phyloP scores from a whole-genome alignment of 2,797 vertebrate species.

The Phataginus tetradactyla region DNA sequence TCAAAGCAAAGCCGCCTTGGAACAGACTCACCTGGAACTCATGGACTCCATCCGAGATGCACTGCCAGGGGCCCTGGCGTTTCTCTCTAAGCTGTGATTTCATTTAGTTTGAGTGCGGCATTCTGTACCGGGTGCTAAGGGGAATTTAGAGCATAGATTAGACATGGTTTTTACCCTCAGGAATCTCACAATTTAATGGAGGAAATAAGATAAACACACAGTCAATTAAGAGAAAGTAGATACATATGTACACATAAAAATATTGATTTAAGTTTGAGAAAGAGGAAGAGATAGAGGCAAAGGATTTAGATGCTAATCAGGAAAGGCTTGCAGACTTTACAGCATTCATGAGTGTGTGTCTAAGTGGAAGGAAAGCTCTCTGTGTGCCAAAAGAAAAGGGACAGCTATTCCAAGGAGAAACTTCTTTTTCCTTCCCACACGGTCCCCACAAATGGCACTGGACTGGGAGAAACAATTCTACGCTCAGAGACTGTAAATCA shows the following conservation, averaged over 20 bases:
- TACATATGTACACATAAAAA: constrained; percentile 75
- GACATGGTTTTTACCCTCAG: constrained; percentile 67
- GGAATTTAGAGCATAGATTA: constrained; percentile 71
- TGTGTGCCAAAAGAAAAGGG: neutral
- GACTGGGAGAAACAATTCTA: neutral
- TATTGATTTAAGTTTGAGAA: constrained; percentile 71
- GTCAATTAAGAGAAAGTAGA: constrained; percentile 76
- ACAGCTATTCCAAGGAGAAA: neutral
- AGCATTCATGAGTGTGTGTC: neutral
- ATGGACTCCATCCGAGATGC: neutral
- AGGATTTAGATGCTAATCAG: constrained; percentile 58
- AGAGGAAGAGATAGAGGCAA: constrained; percentile 39
- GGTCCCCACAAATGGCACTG: neutral
- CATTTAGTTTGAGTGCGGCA: constrained; percentile 36
- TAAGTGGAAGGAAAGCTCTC: neutral
- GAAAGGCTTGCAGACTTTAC: constrained; percentile 15
- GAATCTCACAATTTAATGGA: constrained; percentile 74
- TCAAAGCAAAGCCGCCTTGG: constrained; percentile 72
- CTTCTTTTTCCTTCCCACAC: no score
- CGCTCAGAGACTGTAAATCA: neutral
- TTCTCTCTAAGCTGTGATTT: constrained; percentile 64
- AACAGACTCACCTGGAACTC: constrained; percentile 74
- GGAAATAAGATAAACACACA: constrained; percentile 78
- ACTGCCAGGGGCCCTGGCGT: constrained; percentile 60
- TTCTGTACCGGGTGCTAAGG: constrained; percentile 70